Evolutionary conservation across 2,888 invertebrate species (phyloP).

Genomic region (Drosophila subquinaria): DNA sequence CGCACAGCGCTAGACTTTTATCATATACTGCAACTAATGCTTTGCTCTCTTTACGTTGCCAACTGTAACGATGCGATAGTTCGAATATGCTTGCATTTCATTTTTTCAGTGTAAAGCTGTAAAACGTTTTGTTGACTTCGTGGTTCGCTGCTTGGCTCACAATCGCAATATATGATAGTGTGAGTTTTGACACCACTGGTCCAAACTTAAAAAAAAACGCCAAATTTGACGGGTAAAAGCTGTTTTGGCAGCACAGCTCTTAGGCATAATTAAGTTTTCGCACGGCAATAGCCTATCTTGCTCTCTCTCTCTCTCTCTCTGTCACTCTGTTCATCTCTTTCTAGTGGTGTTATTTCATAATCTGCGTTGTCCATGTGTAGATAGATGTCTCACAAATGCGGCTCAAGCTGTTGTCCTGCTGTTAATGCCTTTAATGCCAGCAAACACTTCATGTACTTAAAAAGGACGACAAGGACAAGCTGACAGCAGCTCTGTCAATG

Average conservation of each 20-base stretch:
- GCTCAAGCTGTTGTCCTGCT: slow-evolving; percentile 34
- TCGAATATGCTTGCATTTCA: too few species aligned
- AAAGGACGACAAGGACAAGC: slow-evolving; percentile 12
- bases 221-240: not conserved
- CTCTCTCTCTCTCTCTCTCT: not conserved
- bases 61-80: too few species aligned
- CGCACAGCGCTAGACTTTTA: too few species aligned
- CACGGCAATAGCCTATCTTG: not conserved
- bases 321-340: not conserved
- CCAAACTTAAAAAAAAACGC: not conserved
- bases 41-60: too few species aligned
- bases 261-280: slow-evolving; percentile 60
- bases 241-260: not conserved
- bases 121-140: too few species aligned
- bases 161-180: too few species aligned
- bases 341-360: slow-evolving; percentile 24
- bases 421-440: slow-evolving; percentile 23
- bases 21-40: too few species aligned
- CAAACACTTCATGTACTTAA: slow-evolving; percentile 27
- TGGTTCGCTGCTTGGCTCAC: too few species aligned
- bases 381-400: slow-evolving; percentile 30
- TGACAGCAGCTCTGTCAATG: slow-evolving; percentile 1
- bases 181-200: too few species aligned
- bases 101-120: too few species aligned
- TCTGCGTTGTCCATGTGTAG: slow-evolving; percentile 29